Base-by-base conservation (phyloP, 1,140 invertebrate species). In the Ips typographus region DNA sequence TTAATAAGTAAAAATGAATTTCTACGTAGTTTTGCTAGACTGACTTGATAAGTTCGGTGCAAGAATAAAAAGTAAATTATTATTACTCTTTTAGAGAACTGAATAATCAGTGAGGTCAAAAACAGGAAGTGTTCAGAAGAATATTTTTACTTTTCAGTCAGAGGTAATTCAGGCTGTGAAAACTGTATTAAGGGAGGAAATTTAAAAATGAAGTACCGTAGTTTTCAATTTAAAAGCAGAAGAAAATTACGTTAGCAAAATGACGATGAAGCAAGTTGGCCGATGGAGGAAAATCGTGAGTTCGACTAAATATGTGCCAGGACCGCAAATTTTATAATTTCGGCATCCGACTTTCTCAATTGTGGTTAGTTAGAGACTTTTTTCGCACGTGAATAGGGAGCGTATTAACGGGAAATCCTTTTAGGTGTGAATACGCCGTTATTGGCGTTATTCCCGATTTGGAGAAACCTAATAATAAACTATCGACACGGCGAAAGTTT, bases 311-410 rank as follows among this genome's bases (percentile, higher is more conserved):
- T 68, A 68, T 68, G 66, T 68, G 66, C 66, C 66, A 37, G 41
- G 59, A 68, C 58, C 66, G 59, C 66, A 68, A 68, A 68, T 68
- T 68, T 68, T 68, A 61, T 68, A 68, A 68, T 68, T 68, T 62
- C 51, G 59, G 7, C 59, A 39, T 68, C 56, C 66, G 65, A 66
- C 40, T 68, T 68, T 53, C 58, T 68, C 47, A 68, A 68, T 68
- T 52, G 59, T 41, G 66, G 66, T 68, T 68, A 68, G 66, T 68
- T 68, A 68, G 66, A 8, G 47, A 61, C 58, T 68, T 68, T 68
- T 61, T 68, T 55, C 51, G 43, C 8, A 65, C 63, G 65, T 58
- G 55, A 66, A 59, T 66, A 49, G 65, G 40, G 56, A 66, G 51
- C 65, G 65, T 66, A 65, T 66, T 66, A 58, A 40, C 4, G 36